phyloP scores from a whole-genome alignment of 2,888 invertebrate genomes.

The Cerceris rybyensis region DNA sequence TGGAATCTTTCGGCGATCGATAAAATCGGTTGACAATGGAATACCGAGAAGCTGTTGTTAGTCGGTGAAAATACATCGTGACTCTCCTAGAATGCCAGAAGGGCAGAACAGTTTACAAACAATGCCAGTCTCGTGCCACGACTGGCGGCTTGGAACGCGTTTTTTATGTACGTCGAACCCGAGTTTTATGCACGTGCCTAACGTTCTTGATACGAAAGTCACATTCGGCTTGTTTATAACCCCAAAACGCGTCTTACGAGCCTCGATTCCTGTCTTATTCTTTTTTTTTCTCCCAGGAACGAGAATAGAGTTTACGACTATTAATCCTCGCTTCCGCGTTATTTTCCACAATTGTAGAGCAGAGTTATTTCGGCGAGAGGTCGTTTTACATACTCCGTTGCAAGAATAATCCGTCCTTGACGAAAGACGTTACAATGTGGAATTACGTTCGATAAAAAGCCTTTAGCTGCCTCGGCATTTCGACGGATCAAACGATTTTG shows the following conservation, averaged over 20 bases:
- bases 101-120: constrained; percentile 59
- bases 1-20: constrained; percentile 22
- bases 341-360: too few species aligned
- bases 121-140: constrained; percentile 28
- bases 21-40: constrained; percentile 27
- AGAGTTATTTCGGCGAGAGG: too few species aligned
- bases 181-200: constrained; percentile 51
- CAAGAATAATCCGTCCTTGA: background rate
- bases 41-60: constrained; percentile 6
- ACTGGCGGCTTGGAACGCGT: constrained; percentile 10
- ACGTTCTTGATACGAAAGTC: constrained; percentile 50
- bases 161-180: constrained; percentile 27
- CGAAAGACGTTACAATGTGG: constrained; percentile 2
- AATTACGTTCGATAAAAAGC: constrained; percentile 9
- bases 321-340: too few species aligned
- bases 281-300: background rate
- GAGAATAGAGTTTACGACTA: background rate
- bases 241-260: constrained; percentile 5
- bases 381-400: too few species aligned
- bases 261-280: background rate
- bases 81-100: constrained; percentile 31
- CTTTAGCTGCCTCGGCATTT: background rate
- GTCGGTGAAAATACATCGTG: constrained; percentile 31
- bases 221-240: constrained; percentile 36
- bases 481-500: constrained; percentile 20